phyloP scores from a whole-genome alignment of 2,113 vertebrate species.

The Phyllopteryx taeniolatus region DNA sequence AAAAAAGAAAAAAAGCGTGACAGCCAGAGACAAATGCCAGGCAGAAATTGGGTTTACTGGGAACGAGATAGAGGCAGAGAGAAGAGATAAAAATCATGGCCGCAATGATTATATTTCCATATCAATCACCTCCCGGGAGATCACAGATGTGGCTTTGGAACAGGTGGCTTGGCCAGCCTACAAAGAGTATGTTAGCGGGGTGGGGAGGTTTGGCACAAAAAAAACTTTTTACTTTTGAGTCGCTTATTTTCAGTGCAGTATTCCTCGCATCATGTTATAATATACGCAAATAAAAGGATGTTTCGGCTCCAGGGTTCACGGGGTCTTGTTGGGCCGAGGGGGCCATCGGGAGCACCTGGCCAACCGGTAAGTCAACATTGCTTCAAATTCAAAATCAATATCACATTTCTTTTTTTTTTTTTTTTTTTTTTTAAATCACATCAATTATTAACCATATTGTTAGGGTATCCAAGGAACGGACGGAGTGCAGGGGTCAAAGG shows the following conservation, averaged over 20 bases:
- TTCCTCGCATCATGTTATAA: slow-evolving; percentile 37
- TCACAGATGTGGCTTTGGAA: slow-evolving; percentile 78
- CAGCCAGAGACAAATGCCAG: slow-evolving; percentile 38
- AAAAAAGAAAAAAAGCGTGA: slow-evolving; percentile 23
- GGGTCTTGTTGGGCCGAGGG: slow-evolving; percentile 82
- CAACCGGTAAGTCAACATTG: slow-evolving; percentile 70
- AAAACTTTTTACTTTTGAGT: neutral
- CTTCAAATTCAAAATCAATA: slow-evolving; percentile 35
- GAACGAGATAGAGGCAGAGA: slow-evolving; percentile 53
- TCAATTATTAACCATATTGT: slow-evolving; percentile 21
- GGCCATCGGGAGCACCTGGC: slow-evolving; percentile 77
- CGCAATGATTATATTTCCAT: slow-evolving; percentile 80
- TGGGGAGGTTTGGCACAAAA: slow-evolving; percentile 56
- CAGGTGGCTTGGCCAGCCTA: slow-evolving; percentile 79
- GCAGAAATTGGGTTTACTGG: slow-evolving; percentile 47
- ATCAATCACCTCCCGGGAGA: slow-evolving; percentile 79
- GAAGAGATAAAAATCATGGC: slow-evolving; percentile 58
- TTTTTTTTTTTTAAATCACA: neutral
- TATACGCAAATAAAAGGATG: slow-evolving; percentile 40
- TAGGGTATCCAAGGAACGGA: slow-evolving; percentile 82
- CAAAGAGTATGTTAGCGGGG: slow-evolving; percentile 53
- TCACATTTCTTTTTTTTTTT: slow-evolving; percentile 9
- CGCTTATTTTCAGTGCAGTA: slow-evolving; percentile 47
- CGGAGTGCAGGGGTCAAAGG: slow-evolving; percentile 82
- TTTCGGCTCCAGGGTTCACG: slow-evolving; percentile 77